phyloP scores from a whole-genome alignment of 2,888 invertebrate species.

The Oligia latruncula region DNA sequence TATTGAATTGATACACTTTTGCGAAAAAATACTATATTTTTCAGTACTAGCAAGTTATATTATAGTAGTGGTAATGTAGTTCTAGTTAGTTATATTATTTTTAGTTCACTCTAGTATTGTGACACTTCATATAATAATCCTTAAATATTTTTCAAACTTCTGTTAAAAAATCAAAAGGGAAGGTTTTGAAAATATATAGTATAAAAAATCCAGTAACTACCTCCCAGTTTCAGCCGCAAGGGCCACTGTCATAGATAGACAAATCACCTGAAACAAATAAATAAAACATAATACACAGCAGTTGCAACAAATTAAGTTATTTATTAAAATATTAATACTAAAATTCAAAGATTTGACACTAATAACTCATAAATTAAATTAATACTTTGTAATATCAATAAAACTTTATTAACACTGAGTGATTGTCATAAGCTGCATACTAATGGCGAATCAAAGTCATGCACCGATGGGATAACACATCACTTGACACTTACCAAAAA shows the following conservation, averaged over 20 bases:
- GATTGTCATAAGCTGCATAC: constrained; percentile 25
- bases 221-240: constrained; percentile 77
- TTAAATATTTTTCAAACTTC: neutral
- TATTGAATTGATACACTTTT: neutral
- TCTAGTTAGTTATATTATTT: neutral
- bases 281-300: constrained; percentile 25
- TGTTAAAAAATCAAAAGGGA: neutral
- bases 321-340: constrained; percentile 20
- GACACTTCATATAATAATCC: neutral
- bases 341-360: constrained; percentile 42
- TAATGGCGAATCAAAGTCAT: constrained; percentile 31
- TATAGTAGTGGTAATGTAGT: no score
- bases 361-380: constrained; percentile 54
- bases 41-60: neutral
- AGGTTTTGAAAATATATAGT: neutral
- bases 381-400: constrained; percentile 35
- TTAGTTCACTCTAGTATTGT: neutral
- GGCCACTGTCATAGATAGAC: constrained; percentile 79
- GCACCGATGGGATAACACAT: constrained; percentile 25
- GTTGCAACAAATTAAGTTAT: constrained; percentile 24
- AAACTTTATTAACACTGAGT: constrained; percentile 36
- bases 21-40: neutral
- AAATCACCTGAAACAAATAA: constrained; percentile 78
- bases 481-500: constrained; percentile 80
- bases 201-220: constrained; percentile 55